Evolutionary conservation across 2,113 vertebrate genomes (phyloP), one percentile per base, ranked within the genome.

Genomic region (Furnarius figulus): DNA sequence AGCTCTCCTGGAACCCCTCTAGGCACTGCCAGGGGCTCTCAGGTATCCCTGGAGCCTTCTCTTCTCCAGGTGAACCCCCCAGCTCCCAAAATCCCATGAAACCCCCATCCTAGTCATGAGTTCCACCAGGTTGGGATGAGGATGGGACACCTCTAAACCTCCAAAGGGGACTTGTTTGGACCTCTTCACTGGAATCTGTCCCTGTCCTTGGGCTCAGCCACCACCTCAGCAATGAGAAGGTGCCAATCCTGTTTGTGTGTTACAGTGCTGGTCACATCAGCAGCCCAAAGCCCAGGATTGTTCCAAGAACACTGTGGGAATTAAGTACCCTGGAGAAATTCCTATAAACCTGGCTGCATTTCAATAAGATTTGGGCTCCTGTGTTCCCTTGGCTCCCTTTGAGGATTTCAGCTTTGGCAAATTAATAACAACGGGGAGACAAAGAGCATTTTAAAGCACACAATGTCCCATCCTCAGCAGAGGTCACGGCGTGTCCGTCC

Each of bases 31-130:
- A 63, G 61, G 61, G 37, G 37, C 61, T 63, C 61, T 39, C 27
- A 40, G 61, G 5, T 63, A 7, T 44, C 40, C 62, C 62, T 65
- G 62, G 62, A 65, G 17, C 62, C 40, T 65, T 65, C 62, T 22
- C 62, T 44, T 44, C 40, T 65, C 40, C 62, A 65, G 62, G 39
- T 4, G 40, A 65, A 31, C 62, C 14, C 19, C 19, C 40, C 21
- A 44, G 30, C 30, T 42, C 61, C 46, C 46, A 46, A 21, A 21
- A 46, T 46, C 46, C 14, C 33, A 5, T 3, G 11, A 30, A 47
- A 37, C 3, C 33, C 15, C 7, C 30, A 12, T 19, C 20, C 39
- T 5, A 8, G 8, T 0, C 2, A 0, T 7, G 42, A 52, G 23
- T 8, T 3, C 17, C 46, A 27, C 24, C 27, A 7, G n/a, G n/a